A percentile compares a stretch with the other conserved stretches of the same genome.
phyloP scores from a whole-genome alignment of 2,797 vertebrate species.

The Danio choprae region DNA sequence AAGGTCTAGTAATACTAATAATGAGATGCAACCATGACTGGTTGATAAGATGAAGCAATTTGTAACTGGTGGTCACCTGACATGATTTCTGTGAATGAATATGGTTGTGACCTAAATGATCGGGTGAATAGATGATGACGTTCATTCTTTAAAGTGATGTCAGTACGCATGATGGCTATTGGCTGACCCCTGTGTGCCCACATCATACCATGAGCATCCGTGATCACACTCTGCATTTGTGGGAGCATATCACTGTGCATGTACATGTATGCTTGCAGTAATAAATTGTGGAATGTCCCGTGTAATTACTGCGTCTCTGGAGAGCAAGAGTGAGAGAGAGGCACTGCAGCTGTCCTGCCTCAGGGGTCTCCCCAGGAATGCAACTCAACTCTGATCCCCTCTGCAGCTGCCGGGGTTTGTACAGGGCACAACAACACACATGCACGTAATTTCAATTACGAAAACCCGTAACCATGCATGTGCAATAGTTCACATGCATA shows the following conservation, averaged over 20 bases:
- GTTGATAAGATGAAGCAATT: no score
- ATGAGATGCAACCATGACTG: no score
- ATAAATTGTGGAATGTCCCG: conserved; percentile 63
- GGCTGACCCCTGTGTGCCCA: conserved; percentile 3
- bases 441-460: conserved; percentile 58
- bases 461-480: not conserved
- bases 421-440: conserved; percentile 54
- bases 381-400: conserved; percentile 49
- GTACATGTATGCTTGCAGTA: conserved; percentile 39
- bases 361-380: conserved; percentile 59
- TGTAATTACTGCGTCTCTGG: conserved; percentile 54
- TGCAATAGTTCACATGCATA: not conserved
- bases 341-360: conserved; percentile 61
- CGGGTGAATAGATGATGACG: not conserved
- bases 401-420: conserved; percentile 53
- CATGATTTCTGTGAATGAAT: no score
- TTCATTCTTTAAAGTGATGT: not conserved
- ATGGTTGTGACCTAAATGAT: no score
- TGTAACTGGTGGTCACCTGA: no score
- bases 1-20: no score
- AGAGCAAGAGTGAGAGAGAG: conserved; percentile 34
- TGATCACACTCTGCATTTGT: conserved; percentile 33
- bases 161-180: not conserved
- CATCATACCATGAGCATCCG: conserved; percentile 12
- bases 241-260: conserved; percentile 53